Percentiles rank a stretch among this genome's conserved stretches.
phyloP scores from a whole-genome alignment of 2,888 invertebrate species.

The Melieria picta region DNA sequence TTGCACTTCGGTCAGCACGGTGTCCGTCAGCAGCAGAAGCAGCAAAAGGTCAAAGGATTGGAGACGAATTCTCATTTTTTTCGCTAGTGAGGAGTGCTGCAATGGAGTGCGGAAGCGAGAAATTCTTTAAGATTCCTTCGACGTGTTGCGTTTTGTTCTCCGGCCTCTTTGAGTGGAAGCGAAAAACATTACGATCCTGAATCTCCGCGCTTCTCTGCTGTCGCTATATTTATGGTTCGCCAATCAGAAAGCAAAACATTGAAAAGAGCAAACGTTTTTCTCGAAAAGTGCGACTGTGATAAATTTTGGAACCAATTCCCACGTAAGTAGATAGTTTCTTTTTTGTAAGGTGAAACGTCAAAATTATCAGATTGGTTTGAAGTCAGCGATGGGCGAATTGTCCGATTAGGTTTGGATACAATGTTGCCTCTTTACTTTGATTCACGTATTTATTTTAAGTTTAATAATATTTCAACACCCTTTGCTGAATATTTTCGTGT shows the following conservation, averaged over 20 bases:
- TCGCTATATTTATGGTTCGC: background rate
- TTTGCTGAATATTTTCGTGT: background rate
- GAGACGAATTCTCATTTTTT: conserved; percentile 21
- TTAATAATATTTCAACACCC: background rate
- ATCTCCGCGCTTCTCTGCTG: background rate
- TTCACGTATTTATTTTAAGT: background rate
- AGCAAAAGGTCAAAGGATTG: background rate
- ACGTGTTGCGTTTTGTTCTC: background rate
- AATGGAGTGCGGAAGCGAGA: background rate
- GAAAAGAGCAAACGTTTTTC: conserved; percentile 3
- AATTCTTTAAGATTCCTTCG: conserved; percentile 11
- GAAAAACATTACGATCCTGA: conserved; percentile 18
- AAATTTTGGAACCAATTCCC: conserved; percentile 17
- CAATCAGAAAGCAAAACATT: background rate
- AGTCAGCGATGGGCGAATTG: background rate
- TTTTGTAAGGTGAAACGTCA: conserved; percentile 12
- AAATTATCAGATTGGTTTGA: conserved; percentile 13
- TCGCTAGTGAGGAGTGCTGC: background rate
- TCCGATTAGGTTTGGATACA: background rate
- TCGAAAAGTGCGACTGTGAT: conserved; percentile 3
- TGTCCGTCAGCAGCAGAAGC: background rate
- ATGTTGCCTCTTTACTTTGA: background rate
- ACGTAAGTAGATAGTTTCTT: conserved; percentile 25
- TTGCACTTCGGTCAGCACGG: conserved; percentile 17
- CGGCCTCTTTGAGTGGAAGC: background rate